These are phyloP conservation scores for Adelosebastes latens DNA, from an alignment of 2,797 vertebrate genomes.

Conservation along the genomic window DNA sequence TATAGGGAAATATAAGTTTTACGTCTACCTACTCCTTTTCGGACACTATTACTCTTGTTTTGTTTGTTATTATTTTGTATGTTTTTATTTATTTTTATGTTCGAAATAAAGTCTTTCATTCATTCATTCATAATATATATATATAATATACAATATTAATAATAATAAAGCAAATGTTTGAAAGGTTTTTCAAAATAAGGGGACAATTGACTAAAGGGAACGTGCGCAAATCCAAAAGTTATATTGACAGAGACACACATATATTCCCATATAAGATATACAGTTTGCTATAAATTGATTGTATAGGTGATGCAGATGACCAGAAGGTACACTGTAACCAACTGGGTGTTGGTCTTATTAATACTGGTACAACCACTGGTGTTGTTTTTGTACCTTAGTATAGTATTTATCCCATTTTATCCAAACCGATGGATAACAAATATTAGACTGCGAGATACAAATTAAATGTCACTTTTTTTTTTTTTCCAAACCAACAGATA, in stretches of 20 bases:
- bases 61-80: too few relatives aligned
- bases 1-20: too few relatives aligned
- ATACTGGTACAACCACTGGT: neutral
- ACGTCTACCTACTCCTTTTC: too few relatives aligned
- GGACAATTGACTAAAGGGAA: neutral
- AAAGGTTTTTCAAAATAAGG: neutral
- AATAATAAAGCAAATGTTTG: neutral
- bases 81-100: too few relatives aligned
- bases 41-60: too few relatives aligned
- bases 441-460: neutral
- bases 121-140: too few relatives aligned
- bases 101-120: too few relatives aligned
- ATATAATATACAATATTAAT: neutral
- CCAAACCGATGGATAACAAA: neutral
- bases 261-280: neutral
- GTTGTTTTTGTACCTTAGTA: neutral
- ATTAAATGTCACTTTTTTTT: slow-evolving; percentile 22
- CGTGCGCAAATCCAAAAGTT: neutral
- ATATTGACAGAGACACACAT: neutral
- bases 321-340: neutral
- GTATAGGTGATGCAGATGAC: neutral
- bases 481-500: slow-evolving; percentile 26
- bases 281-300: neutral
- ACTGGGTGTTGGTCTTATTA: neutral
- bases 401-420: neutral